Evolutionary conservation across 1,140 invertebrate species (phyloP).

Genomic region (Andricus grossulariae): DNA sequence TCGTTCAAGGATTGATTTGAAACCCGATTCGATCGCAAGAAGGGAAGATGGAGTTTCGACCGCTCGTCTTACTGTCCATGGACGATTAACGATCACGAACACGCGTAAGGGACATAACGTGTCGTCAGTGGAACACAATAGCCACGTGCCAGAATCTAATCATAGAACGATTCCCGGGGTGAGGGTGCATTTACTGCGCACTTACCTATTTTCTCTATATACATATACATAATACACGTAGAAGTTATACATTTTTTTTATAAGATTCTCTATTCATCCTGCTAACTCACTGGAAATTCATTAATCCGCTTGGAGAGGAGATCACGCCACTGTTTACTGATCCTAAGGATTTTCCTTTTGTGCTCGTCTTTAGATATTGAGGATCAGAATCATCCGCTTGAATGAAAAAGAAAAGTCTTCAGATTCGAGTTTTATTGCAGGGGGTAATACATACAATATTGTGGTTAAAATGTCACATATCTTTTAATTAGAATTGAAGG

Average conservation of each 20-base stretch:
- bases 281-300: constrained; percentile 60
- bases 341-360: not conserved
- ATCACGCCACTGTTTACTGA: constrained; percentile 12
- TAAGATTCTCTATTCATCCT: constrained; percentile 44
- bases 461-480: not conserved
- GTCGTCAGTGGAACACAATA: constrained; percentile 48
- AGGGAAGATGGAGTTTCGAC: constrained; percentile 44
- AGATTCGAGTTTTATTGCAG: not conserved
- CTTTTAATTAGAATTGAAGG: not conserved
- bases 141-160: constrained; percentile 69
- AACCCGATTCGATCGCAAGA: constrained; percentile 40
- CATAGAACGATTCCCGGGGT: constrained; percentile 50
- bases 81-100: constrained; percentile 41
- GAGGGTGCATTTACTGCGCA: constrained; percentile 37
- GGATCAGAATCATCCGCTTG: not conserved
- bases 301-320: constrained; percentile 46
- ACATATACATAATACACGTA: not conserved
- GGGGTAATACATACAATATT: not conserved
- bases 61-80: constrained; percentile 42
- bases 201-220: constrained; percentile 10
- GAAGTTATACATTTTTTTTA: not conserved
- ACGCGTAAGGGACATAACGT: constrained; percentile 18
- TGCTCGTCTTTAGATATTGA: not conserved
- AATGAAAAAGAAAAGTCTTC: not conserved
- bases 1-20: constrained; percentile 32